A percentile compares a stretch with the other conserved stretches of the same genome.
Evolutionary conservation across 2,113 vertebrate genomes (phyloP).

Genomic region (Pangasianodon gigas): DNA sequence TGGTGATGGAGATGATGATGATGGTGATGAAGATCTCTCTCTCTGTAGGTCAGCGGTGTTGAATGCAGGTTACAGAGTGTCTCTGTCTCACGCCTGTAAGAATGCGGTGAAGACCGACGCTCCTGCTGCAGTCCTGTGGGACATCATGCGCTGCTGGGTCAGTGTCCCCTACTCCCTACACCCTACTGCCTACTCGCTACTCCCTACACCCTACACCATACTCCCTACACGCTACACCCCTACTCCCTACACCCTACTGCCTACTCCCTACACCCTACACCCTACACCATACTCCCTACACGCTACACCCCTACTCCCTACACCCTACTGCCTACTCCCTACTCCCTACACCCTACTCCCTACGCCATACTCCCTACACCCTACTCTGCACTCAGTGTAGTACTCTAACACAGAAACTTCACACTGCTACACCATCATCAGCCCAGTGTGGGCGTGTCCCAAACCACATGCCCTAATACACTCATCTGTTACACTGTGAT

Average conservation of each 20-base stretch:
- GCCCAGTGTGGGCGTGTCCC: background rate
- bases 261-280: background rate
- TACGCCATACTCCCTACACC: background rate
- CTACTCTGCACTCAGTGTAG: background rate
- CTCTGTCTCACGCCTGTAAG: constrained; percentile 88
- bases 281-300: background rate
- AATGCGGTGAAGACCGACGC: constrained; percentile 85
- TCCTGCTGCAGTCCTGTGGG: constrained; percentile 79
- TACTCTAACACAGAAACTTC: too few species aligned
- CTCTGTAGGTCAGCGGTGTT: constrained; percentile 83
- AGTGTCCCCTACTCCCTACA: constrained; percentile 29
- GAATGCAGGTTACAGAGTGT: constrained; percentile 85
- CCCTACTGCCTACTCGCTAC: background rate
- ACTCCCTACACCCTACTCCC: background rate
- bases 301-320: background rate
- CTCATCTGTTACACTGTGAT: background rate
- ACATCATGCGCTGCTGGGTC: constrained; percentile 94
- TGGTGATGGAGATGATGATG: background rate
- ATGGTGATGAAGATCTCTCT: background rate
- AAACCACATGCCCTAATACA: background rate
- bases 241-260: background rate
- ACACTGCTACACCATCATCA: background rate
- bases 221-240: background rate
- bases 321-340: background rate
- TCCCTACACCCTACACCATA: background rate